Evolutionary conservation across 2,888 invertebrate species (phyloP), one percentile per base, ranked within the genome.

Genomic region (Zonitis immaculata): DNA sequence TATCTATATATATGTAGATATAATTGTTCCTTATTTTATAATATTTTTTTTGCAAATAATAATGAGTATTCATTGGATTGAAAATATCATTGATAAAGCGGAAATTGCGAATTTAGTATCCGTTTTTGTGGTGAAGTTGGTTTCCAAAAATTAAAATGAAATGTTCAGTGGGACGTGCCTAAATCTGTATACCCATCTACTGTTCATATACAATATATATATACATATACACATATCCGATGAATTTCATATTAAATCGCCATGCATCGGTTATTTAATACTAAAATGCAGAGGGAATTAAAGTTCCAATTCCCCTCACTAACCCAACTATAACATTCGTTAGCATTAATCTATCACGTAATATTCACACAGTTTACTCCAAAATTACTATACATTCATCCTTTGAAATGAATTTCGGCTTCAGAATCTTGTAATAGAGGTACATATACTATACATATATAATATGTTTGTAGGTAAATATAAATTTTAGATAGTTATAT

Each of bases 181-280:
- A 67, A 68, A 67, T 60, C 67, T 62, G 58, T 57, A 55, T 62
- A 59, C 53, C 58, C 55, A 58, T 58, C n/a, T n/a, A n/a, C n/a
- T n/a, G 49, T 46, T 54, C 55, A 52, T 56, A 58, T 53, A 65
- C 63, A 66, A 66, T 66, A 59, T 50, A 26, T 49, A 49, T 51
- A 51, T 49, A 52, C 49, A 62, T 58, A 62, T 58, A 35, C 59
- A 61, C 60, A 66, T 64, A 63, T 66, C 67, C 68, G 67, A 67
- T 65, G 66, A 67, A 65, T 67, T 68, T 66, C 65, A 68, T 70
- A 68, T 69, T 68, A 68, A 69, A 68, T 67, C 64, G 64, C 63
- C 59, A 66, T 63, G 64, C 64, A 66, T 63, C 66, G 62, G 61
- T 66, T 64, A 64, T 65, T 66, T 69, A 66, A 65, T 66, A 61